Percentiles rank a stretch among this genome's conserved stretches.
Evolutionary conservation across 2,113 vertebrate genomes (phyloP).

Genomic region (Regulus satrapa): DNA sequence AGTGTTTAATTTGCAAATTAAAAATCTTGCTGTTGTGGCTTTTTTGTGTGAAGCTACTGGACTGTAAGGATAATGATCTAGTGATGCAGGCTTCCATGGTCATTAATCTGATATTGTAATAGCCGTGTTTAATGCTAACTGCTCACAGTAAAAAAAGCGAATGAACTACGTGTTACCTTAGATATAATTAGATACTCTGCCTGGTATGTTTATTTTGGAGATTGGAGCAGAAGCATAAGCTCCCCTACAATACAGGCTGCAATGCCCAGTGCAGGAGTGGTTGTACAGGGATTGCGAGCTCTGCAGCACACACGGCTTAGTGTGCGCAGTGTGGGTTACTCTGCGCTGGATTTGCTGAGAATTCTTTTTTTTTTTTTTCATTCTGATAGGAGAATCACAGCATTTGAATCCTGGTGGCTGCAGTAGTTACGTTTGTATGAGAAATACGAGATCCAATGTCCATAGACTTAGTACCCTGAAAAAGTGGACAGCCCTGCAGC

Average conservation of each 20-base stretch:
- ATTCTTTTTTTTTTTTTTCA: not conserved
- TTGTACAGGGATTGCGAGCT: not conserved
- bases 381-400: not conserved
- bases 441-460: not conserved
- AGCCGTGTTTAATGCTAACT: not conserved
- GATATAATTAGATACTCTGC: not conserved
- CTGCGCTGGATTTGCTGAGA: not conserved
- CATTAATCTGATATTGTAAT: constrained; percentile 13
- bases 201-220: not conserved
- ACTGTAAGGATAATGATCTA: constrained; percentile 1
- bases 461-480: not conserved
- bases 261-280: not conserved
- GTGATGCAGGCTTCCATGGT: not conserved
- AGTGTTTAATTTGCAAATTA: constrained; percentile 36
- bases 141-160: not conserved
- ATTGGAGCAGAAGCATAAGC: not conserved
- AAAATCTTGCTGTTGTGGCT: not conserved
- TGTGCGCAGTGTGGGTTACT: not conserved
- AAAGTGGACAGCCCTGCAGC: not conserved
- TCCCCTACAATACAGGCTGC: not conserved
- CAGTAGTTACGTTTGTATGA: not conserved
- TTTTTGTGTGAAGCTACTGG: constrained; percentile 16
- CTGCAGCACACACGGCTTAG: not conserved
- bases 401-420: not conserved
- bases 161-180: not conserved